Conservation (phyloP, 2,888 invertebrate species). For the Acronicta psi region DNA sequence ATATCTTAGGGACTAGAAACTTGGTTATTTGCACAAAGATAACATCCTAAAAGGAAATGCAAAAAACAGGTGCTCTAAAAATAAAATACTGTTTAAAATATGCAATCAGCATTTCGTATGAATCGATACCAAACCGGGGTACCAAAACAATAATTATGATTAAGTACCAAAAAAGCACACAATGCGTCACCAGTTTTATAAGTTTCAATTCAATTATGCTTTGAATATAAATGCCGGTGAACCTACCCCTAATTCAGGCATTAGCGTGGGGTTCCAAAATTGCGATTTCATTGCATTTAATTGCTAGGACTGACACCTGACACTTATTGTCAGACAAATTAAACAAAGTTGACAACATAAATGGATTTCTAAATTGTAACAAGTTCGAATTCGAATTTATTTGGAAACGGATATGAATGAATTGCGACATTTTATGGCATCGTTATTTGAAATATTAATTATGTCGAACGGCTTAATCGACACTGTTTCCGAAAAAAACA, state of each 20-base stretch:
- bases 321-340: background rate
- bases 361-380: background rate
- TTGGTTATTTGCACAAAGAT: too few relatives aligned
- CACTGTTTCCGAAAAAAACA: too few relatives aligned
- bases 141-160: too few relatives aligned
- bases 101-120: too few relatives aligned
- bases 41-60: too few relatives aligned
- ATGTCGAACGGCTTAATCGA: too few relatives aligned
- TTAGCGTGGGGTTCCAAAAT: constrained; percentile 42
- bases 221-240: constrained; percentile 43
- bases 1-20: too few relatives aligned
- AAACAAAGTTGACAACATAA: constrained; percentile 3
- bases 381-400: background rate
- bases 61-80: too few relatives aligned
- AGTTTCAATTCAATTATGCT: constrained; percentile 43
- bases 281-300: constrained; percentile 52
- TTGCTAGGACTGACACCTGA: constrained; percentile 39
- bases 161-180: constrained; percentile 17
- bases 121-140: too few relatives aligned
- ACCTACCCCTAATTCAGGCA: constrained; percentile 43
- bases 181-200: constrained; percentile 47
- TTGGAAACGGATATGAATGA: too few relatives aligned
- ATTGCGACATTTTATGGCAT: background rate
- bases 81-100: too few relatives aligned
- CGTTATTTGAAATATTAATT: too few relatives aligned